Base-by-base conservation (phyloP, 2,797 vertebrate species). In the Pseudomugil gertrudae region DNA sequence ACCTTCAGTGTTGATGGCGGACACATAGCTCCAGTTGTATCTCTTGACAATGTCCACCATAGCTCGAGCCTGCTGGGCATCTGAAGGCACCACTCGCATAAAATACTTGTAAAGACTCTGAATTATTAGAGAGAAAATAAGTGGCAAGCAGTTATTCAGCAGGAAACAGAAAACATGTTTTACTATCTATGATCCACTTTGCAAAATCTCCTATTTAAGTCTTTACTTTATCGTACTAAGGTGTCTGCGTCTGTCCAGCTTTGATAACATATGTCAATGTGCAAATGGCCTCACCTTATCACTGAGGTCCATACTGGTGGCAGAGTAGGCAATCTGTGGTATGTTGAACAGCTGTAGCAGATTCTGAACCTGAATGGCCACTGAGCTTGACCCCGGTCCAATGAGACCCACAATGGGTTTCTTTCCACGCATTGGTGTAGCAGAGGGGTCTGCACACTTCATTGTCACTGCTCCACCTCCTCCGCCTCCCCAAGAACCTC, bases 21-120 rank as follows among this genome's bases (percentile, higher is more conserved):
- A 99, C 69, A 99, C 97, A 2, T 99, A 99, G 76, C 96, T 99
- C 98, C 98, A 99, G 93, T 98, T 99, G 92, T 99, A 99, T 72
- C 97, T 94, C 84, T 99, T 99, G 72, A 99, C 98, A 58, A 99
- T 99, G 95, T 99, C 97, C 87, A 99, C 97, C 96, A 99, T 99
- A 4, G 98, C 97, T 69, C 96, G 92, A 29, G 98, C 98, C 88
- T 99, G 98, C 82, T 98, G 97, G 9, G 96, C 95, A 50, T 99
- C 97, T 0, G 98, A 99, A n/a, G 98, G 97, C 43, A 99, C 98
- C 38, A 99, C 98, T 74, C 98, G 94, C 96, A 99, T 98, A 86
- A 99, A 99, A 84, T 99, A 92, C 84, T 92, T 92, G 72, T 78
- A 92, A 72, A 92, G 84, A 72, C 90, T 91, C 89, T 92, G 74